phyloP scores from a whole-genome alignment of 2,113 vertebrate genomes.

The Martes martes region DNA sequence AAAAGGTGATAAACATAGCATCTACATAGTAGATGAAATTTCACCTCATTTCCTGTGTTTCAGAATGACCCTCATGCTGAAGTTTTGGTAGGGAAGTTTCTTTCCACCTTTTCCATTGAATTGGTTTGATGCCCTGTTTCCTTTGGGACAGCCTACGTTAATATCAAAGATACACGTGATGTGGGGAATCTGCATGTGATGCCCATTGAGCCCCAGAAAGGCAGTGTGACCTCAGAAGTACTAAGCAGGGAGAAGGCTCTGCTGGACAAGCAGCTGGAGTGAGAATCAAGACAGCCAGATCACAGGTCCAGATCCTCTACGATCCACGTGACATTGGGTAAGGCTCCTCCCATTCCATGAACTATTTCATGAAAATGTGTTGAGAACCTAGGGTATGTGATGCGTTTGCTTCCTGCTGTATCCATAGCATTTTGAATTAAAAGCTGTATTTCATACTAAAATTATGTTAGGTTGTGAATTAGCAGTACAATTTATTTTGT shows the following conservation, averaged over 20 bases:
- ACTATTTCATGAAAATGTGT: neutral
- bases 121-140: neutral
- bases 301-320: neutral
- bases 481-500: neutral
- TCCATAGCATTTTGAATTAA: conserved; percentile 18
- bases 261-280: neutral
- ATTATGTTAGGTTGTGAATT: neutral
- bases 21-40: neutral
- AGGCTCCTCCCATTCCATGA: neutral
- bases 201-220: neutral
- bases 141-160: neutral
- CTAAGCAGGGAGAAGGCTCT: neutral
- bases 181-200: neutral
- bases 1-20: neutral
- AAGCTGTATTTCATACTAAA: conserved; percentile 18
- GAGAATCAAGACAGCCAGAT: neutral
- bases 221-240: neutral
- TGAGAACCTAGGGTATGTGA: neutral
- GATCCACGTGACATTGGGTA: neutral
- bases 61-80: neutral
- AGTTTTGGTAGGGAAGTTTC: neutral
- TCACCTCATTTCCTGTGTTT: neutral
- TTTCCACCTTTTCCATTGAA: neutral
- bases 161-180: neutral
- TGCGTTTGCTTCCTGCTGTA: neutral